Conservation (phyloP, 1,140 invertebrate genomes). For the Mizuhopecten yessoensis region DNA sequence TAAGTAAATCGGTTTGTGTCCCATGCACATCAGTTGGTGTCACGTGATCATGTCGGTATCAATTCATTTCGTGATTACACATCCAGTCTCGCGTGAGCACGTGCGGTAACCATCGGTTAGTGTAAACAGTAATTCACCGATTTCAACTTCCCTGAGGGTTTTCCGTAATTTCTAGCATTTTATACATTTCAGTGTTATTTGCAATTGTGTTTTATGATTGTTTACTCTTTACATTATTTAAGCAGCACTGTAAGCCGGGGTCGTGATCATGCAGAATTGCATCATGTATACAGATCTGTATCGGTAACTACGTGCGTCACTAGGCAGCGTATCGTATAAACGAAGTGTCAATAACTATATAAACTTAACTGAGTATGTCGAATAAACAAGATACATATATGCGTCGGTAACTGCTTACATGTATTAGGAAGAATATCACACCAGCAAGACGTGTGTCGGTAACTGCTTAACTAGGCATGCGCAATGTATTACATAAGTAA, state of each 20-base stretch:
- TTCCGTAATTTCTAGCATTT: no score
- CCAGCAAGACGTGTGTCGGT: no score
- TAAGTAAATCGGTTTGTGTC: background rate
- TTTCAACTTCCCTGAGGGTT: background rate
- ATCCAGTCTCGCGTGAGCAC: background rate
- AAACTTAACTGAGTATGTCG: no score
- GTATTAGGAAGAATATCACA: no score
- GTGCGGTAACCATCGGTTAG: background rate
- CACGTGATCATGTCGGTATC: background rate
- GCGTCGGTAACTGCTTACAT: no score
- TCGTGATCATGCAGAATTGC: background rate
- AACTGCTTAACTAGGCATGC: no score
- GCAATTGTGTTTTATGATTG: background rate
- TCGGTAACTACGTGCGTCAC: no score
- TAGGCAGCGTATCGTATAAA: no score
- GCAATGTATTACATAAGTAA: no score
- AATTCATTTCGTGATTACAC: background rate
- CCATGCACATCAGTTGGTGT: background rate
- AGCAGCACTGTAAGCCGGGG: background rate
- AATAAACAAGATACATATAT: no score
- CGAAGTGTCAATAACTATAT: no score
- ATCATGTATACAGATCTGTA: no score
- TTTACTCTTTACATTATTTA: background rate
- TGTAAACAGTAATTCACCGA: background rate
- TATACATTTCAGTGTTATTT: background rate